Percentiles rank a stretch among this genome's conserved stretches.
phyloP scores from a whole-genome alignment of 2,888 invertebrate species.

The Macaria liturata region DNA sequence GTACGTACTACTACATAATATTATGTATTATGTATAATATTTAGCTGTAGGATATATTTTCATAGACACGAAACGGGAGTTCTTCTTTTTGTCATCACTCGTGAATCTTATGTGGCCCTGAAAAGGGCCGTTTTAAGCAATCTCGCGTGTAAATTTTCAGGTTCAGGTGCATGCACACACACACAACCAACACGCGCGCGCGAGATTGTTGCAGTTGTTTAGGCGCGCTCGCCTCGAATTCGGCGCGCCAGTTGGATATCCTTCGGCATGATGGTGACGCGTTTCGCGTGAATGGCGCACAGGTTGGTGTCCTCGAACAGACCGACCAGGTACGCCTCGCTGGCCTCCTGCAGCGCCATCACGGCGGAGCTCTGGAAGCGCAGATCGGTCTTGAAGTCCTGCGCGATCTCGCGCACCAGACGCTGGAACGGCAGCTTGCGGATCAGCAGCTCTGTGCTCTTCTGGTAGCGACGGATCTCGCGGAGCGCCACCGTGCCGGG shows the following conservation, averaged over 20 bases:
- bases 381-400: conserved; percentile 62
- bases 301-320: conserved; percentile 90
- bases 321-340: conserved; percentile 86
- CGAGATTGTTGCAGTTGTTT: conserved; percentile 3
- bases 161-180: too few species aligned
- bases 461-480: conserved; percentile 87
- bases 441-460: conserved; percentile 88
- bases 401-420: conserved; percentile 88
- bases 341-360: conserved; percentile 85
- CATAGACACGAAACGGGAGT: too few species aligned
- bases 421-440: conserved; percentile 89
- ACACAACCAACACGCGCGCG: too few species aligned
- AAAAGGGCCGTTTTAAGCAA: too few species aligned
- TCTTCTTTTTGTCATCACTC: too few species aligned
- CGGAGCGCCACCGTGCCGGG: too few species aligned
- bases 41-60: too few species aligned
- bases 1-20: too few species aligned
- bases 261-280: conserved; percentile 73
- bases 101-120: too few species aligned
- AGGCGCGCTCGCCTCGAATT: conserved; percentile 66
- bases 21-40: too few species aligned
- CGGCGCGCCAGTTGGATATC: conserved; percentile 67
- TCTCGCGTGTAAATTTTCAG: too few species aligned
- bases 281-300: conserved; percentile 88
- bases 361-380: conserved; percentile 88